Percentiles rank a stretch among this genome's conserved stretches.
phyloP scores from a whole-genome alignment of 2,797 vertebrate species.

The Agapornis canus region DNA sequence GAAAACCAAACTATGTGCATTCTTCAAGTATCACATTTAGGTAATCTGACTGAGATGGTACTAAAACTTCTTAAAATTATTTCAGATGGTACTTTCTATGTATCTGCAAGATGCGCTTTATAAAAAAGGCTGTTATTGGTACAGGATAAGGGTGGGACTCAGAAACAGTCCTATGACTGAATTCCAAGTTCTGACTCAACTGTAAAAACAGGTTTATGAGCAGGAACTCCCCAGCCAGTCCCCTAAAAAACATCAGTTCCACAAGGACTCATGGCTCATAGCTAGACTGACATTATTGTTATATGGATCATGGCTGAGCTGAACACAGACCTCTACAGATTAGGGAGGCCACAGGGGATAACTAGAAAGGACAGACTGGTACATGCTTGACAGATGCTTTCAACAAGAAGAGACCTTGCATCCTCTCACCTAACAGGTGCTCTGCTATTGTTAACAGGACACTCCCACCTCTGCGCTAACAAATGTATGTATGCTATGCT shows the following conservation, averaged over 20 bases:
- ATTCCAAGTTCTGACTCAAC: not conserved
- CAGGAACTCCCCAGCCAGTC: not conserved
- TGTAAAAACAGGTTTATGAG: not conserved
- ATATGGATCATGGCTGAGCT: not conserved
- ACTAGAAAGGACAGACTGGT: not conserved
- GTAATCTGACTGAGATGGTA: not conserved
- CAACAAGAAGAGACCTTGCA: not conserved
- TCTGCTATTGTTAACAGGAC: not conserved
- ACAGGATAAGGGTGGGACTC: not conserved
- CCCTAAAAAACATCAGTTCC: not conserved
- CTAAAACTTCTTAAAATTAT: not conserved
- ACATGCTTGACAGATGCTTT: not conserved
- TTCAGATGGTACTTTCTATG: not conserved
- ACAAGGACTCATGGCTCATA: not conserved
- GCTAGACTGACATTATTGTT: not conserved
- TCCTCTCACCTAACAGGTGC: not conserved
- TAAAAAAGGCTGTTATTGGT: not conserved
- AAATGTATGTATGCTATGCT: rapidly evolving
- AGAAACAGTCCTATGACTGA: not conserved
- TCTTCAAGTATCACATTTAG: not conserved
- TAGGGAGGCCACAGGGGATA: not conserved
- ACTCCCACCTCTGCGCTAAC: rapidly evolving
- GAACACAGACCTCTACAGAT: not conserved
- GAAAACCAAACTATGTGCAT: not conserved
- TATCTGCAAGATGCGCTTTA: not conserved